phyloP scores from a whole-genome alignment of 1,140 invertebrate species.

The Chironomus tepperi region DNA sequence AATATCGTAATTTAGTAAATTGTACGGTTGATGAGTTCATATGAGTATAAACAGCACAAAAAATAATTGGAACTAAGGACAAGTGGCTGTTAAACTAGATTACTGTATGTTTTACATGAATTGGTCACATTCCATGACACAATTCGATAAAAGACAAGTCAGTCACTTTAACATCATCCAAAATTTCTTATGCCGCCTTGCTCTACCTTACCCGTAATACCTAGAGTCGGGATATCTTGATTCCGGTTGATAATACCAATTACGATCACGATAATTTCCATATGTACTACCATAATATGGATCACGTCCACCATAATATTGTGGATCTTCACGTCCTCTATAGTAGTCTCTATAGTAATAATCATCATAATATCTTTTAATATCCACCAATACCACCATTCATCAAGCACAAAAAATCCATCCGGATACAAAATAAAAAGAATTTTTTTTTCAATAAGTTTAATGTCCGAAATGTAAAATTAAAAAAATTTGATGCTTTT shows the following conservation, averaged over 20 bases:
- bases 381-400: neutral
- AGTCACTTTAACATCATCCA: conserved; percentile 29
- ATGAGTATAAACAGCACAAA: too few relatives aligned
- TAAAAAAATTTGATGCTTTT: neutral
- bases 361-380: conserved; percentile 15
- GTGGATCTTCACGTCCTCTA: conserved; percentile 35
- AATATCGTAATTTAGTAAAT: neutral
- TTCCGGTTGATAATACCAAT: conserved; percentile 34
- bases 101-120: too few relatives aligned
- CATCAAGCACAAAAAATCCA: conserved; percentile 15
- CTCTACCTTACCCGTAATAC: conserved; percentile 31
- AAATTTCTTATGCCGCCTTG: conserved; percentile 5
- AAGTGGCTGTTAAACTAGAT: too few relatives aligned
- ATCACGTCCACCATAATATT: conserved; percentile 30
- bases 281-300: conserved; percentile 27
- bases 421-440: conserved; percentile 1
- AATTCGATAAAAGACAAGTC: neutral
- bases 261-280: conserved; percentile 22
- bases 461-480: neutral
- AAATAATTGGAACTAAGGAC: too few relatives aligned
- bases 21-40: too few relatives aligned
- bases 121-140: too few relatives aligned
- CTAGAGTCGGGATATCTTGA: neutral
- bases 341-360: conserved; percentile 31
- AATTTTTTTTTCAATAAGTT: neutral